A percentile compares a stretch with the other conserved stretches of the same genome.
These are phyloP conservation scores for Chromobotia macracanthus DNA, from an alignment of 2,797 vertebrate genomes.

Conservation along the genomic window DNA sequence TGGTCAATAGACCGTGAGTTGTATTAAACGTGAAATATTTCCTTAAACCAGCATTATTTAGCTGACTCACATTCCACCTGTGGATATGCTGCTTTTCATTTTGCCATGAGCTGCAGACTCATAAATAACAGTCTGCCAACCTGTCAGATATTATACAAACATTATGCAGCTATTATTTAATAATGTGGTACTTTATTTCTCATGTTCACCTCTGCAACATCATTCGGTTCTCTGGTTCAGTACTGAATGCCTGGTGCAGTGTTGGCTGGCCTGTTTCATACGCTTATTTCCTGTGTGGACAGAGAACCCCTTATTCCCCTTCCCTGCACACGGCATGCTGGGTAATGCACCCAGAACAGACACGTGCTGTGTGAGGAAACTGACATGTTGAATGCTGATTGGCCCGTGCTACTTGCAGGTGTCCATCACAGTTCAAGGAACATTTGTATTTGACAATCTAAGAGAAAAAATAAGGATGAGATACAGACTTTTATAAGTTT, in stretches of 20 bases:
- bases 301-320: constrained; percentile 54
- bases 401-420: constrained; percentile 46
- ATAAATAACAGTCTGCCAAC: neutral
- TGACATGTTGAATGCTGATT: constrained; percentile 55
- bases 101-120: neutral
- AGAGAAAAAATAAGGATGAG: neutral
- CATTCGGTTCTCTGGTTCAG: neutral
- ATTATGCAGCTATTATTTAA: neutral
- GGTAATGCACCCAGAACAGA: constrained; percentile 46
- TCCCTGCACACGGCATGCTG: constrained; percentile 45
- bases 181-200: neutral
- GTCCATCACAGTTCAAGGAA: constrained; percentile 47
- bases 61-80: neutral
- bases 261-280: constrained; percentile 37
- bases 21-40: neutral
- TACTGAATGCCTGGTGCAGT: constrained; percentile 27
- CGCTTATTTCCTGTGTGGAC: constrained; percentile 15
- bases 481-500: neutral
- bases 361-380: constrained; percentile 47
- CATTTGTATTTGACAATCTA: constrained; percentile 30
- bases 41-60: neutral
- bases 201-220: constrained; percentile 6
- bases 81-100: neutral
- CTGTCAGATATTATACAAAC: neutral
- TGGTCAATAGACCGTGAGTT: neutral